Evolutionary conservation across 2,113 vertebrate genomes (phyloP), one percentile per base, ranked within the genome.

Genomic region (Platichthys stellatus): DNA sequence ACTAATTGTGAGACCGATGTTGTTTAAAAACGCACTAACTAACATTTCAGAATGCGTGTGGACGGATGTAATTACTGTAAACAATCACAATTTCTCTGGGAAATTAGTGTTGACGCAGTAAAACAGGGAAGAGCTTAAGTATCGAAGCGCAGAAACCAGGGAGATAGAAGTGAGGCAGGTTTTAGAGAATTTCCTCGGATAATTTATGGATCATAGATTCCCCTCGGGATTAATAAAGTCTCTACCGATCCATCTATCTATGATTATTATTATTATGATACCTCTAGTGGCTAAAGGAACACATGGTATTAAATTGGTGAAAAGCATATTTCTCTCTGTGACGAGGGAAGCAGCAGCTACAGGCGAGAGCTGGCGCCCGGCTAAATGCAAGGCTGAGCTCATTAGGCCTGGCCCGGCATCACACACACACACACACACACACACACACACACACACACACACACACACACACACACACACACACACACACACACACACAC

Each of bases 311-410:
- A 0, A 12, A 12, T 56, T 38, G 60, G 61, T 69, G 31, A 35
- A 35, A 8, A 35, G 31, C 28, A 4, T 28, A 4, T 31, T 31
- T 31, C 28, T 31, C 28, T 6, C 5, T 5, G 28, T 31, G 28
- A 31, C 53, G 58, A 85, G 85, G 26, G 68, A 83, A 83, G 74
- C 78, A 64, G 82, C 86, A 60, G 72, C 65, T 67, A 31, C 28
- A 40, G 73, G 58, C 12, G 59, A 73, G 72, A 86, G 62, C 80
- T 81, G 81, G 86, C 85, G 86, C 51, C 68, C 74, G 63, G 88
- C 87, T 84, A 81, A 88, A 91, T 89, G 86, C 89, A 89, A 90
- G 83, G 74, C 90, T 89, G 88, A 86, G 89, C 90, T 91, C 90
- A 91, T 92, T 90, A 91, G 88, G 71, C 85, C 86, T 81, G 84